These are phyloP conservation scores for Chaetophractus vellerosus DNA, from an alignment of 2,797 vertebrate genomes.

Conservation along the genomic window DNA sequence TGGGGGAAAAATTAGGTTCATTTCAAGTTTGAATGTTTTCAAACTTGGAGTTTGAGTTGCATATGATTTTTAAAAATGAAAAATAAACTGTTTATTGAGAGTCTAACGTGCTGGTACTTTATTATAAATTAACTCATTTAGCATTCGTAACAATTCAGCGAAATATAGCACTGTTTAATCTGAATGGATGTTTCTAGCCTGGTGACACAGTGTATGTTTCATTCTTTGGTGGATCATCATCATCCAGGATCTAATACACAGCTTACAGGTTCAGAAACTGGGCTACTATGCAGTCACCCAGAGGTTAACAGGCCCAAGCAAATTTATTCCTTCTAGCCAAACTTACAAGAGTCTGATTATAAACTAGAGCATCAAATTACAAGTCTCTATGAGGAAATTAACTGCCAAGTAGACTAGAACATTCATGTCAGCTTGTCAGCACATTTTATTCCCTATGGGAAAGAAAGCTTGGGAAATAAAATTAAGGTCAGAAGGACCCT, in stretches of 20 bases:
- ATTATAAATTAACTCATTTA: not conserved
- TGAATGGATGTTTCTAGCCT: not conserved
- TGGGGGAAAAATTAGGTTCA: not conserved
- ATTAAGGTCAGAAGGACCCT: constrained; percentile 60
- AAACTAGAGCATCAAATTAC: constrained; percentile 69
- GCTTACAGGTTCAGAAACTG: not conserved
- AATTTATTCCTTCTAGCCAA: constrained; percentile 62
- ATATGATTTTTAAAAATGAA: constrained; percentile 33
- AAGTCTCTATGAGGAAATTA: constrained; percentile 75
- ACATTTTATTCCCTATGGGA: constrained; percentile 62
- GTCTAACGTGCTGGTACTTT: not conserved
- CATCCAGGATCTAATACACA: not conserved
- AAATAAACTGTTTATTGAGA: not conserved
- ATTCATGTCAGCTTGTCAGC: constrained; percentile 56
- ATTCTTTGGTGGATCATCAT: not conserved
- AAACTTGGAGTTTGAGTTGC: constrained; percentile 2
- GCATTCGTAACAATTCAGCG: not conserved
- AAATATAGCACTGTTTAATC: not conserved
- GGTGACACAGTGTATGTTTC: not conserved
- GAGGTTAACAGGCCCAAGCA: constrained; percentile 59
- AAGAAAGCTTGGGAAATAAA: constrained; percentile 58
- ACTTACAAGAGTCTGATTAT: constrained; percentile 65
- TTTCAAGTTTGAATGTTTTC: constrained; percentile 31
- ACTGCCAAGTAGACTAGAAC: constrained; percentile 63
- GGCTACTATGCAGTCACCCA: constrained; percentile 11